Percentiles rank a stretch among this genome's conserved stretches.
Evolutionary conservation across 1,140 invertebrate genomes (phyloP).

Genomic region (Lepidurus apus): DNA sequence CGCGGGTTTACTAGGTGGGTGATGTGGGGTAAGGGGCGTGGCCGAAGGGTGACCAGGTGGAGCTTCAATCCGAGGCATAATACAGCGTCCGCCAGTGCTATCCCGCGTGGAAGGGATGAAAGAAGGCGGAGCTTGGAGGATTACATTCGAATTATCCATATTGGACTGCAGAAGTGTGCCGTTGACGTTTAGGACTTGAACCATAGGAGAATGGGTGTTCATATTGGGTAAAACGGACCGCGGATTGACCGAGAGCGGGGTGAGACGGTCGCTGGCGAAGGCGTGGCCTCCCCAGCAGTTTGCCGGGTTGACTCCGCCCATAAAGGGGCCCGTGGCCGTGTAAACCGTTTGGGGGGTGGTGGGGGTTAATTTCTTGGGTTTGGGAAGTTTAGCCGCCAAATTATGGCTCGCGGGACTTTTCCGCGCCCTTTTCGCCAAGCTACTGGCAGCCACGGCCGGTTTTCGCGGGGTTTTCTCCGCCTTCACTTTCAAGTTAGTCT

Average conservation of each 20-base stretch:
- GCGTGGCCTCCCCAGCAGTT: not conserved
- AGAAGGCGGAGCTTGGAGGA: constrained; percentile 5
- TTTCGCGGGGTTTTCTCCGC: not conserved
- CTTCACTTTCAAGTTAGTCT: not conserved
- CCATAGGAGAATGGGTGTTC: not conserved
- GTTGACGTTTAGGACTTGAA: constrained; percentile 3
- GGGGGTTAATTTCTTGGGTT: not conserved
- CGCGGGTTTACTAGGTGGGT: constrained; percentile 26
- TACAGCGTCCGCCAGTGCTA: not conserved
- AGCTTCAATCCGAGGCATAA: constrained; percentile 27
- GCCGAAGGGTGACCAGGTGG: constrained; percentile 35
- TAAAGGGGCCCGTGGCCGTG: not conserved
- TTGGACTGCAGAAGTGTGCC: not conserved
- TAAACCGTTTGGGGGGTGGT: not conserved
- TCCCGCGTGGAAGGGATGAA: not conserved
- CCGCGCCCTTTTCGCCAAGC: not conserved
- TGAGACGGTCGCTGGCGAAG: not conserved
- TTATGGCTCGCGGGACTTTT: not conserved
- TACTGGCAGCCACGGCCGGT: not conserved
- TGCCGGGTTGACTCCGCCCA: not conserved
- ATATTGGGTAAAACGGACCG: not conserved
- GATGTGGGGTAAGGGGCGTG: not conserved
- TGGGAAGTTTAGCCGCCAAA: not conserved
- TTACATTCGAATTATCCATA: not conserved
- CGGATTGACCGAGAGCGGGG: not conserved